Percentiles rank a stretch among this genome's conserved stretches.
Evolutionary conservation across 2,113 vertebrate species (phyloP).

Genomic region (Halcyon senegalensis): DNA sequence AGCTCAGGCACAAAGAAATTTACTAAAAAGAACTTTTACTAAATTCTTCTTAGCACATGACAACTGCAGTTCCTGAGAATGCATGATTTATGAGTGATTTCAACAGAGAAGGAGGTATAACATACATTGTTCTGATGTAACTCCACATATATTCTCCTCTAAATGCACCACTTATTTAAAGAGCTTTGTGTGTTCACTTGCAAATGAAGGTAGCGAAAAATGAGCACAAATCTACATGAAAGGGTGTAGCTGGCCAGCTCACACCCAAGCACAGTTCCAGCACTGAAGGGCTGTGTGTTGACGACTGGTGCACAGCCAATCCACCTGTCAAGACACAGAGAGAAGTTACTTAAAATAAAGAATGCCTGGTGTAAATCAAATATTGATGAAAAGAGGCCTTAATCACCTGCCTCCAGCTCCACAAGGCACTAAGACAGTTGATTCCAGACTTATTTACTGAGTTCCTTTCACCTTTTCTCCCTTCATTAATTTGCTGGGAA

Average conservation of each 20-base stretch:
- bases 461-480: constrained; percentile 33
- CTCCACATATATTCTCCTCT: background rate
- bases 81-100: background rate
- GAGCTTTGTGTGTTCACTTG: background rate
- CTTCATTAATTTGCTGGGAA: constrained; percentile 39
- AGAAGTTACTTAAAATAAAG: constrained; percentile 42
- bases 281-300: background rate
- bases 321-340: constrained; percentile 24
- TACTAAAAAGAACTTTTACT: background rate
- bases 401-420: constrained; percentile 22
- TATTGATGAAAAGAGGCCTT: constrained; percentile 31
- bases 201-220: background rate
- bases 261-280: background rate
- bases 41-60: background rate
- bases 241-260: background rate
- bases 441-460: constrained; percentile 48
- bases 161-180: background rate
- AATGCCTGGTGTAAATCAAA: constrained; percentile 42
- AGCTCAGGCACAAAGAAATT: background rate
- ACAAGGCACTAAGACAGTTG: background rate
- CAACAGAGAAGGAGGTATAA: background rate
- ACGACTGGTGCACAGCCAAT: constrained; percentile 8
- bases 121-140: background rate
- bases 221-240: background rate
- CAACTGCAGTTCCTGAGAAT: background rate